Evolutionary conservation across 1,140 invertebrate genomes (phyloP).

Genomic region (Heliconius hewitsoni): DNA sequence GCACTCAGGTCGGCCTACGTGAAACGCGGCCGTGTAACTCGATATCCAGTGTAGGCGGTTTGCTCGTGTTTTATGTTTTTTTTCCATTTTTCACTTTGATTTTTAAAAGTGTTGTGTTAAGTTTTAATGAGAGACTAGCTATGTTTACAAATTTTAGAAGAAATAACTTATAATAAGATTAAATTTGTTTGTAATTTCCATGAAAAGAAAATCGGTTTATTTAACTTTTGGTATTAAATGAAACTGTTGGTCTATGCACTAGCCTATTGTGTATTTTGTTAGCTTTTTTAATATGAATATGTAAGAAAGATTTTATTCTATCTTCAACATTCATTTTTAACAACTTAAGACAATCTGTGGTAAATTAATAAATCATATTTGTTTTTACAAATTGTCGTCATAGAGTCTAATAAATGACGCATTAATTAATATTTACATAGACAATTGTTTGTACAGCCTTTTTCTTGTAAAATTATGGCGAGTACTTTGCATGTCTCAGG

Average conservation of each 20-base stretch:
- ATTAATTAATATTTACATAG: conserved; percentile 4
- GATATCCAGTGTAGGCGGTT: conserved; percentile 3
- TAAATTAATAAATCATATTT: too few relatives aligned
- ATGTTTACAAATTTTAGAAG: too few relatives aligned
- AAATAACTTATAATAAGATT: too few relatives aligned
- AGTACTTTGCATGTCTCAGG: not conserved
- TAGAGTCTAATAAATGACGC: not conserved
- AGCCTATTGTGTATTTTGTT: too few relatives aligned
- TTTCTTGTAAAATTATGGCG: not conserved
- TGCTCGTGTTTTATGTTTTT: not conserved
- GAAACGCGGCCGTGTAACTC: not conserved
- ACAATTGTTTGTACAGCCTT: not conserved
- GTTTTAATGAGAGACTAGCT: not conserved
- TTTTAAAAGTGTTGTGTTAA: not conserved
- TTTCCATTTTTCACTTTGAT: not conserved
- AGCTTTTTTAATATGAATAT: too few relatives aligned
- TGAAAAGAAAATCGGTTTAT: too few relatives aligned
- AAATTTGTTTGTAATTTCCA: too few relatives aligned
- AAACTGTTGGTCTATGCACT: too few relatives aligned
- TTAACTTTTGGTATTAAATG: too few relatives aligned
- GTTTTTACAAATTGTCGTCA: not conserved
- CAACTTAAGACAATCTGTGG: too few relatives aligned
- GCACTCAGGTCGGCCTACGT: conserved; percentile 11
- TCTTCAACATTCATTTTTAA: too few relatives aligned
- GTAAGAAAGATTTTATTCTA: too few relatives aligned